These are phyloP conservation scores for Acanthopleura granulata DNA, from an alignment of 2,888 invertebrate genomes.

Conservation along the genomic window DNA sequence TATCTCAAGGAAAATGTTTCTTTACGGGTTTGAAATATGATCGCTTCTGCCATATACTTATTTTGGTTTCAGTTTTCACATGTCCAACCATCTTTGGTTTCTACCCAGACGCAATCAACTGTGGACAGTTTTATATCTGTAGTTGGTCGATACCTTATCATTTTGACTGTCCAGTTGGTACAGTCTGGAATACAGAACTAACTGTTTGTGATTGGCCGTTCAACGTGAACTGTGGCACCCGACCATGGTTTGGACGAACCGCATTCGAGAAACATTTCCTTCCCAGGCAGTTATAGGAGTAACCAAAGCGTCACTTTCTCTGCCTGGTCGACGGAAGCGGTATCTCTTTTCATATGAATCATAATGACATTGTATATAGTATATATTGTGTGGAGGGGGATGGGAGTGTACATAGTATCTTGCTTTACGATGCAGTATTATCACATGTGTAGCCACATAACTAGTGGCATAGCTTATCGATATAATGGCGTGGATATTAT, in stretches of 20 bases:
- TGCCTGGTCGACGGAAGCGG: neutral
- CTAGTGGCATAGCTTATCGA: too few species aligned
- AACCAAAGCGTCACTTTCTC: neutral
- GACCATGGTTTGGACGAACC: conserved; percentile 13
- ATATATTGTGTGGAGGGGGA: neutral
- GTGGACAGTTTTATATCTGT: conserved; percentile 39
- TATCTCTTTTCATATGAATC: neutral
- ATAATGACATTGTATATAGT: conserved; percentile 17
- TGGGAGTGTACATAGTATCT: neutral
- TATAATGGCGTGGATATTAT: too few species aligned
- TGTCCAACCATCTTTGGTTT: conserved; percentile 33
- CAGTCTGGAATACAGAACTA: conserved; percentile 31
- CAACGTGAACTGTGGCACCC: conserved; percentile 31
- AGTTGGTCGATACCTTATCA: conserved; percentile 40
- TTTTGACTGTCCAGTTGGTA: conserved; percentile 35
- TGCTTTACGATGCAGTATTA: too few species aligned
- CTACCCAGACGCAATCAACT: conserved; percentile 35
- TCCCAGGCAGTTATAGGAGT: conserved; percentile 13
- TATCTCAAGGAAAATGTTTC: too few species aligned
- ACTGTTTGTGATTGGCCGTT: conserved; percentile 39
- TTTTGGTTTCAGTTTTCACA: neutral
- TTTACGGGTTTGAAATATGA: too few species aligned
- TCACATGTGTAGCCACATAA: too few species aligned
- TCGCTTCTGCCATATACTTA: neutral
- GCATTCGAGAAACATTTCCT: conserved; percentile 17